Conservation (phyloP, 2,888 invertebrate species). For the Cacoxenus indagator region DNA sequence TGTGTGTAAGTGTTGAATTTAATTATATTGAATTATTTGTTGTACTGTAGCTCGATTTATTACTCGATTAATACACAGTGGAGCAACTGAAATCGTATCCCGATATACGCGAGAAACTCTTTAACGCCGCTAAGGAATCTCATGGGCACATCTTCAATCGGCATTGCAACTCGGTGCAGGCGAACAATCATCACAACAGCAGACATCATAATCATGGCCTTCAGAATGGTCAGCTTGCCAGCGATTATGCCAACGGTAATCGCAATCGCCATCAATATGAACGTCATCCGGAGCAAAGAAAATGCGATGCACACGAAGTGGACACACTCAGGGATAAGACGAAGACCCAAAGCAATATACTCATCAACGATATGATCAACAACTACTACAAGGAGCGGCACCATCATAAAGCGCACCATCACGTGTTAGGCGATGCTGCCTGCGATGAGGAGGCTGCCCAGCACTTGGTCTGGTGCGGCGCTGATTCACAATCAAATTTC, state of each 20-base stretch:
- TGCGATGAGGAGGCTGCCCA: conserved; percentile 71
- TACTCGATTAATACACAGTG: conserved; percentile 73
- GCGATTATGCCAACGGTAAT: conserved; percentile 23
- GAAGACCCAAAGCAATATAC: conserved; percentile 54
- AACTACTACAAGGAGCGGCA: conserved; percentile 60
- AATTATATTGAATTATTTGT: not conserved
- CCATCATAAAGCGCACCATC: conserved; percentile 39
- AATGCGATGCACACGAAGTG: conserved; percentile 8
- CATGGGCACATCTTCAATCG: conserved; percentile 70
- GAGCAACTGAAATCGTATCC: conserved; percentile 81
- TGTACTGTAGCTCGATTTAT: not conserved
- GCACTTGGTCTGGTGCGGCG: conserved; percentile 75
- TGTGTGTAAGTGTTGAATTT: conserved; percentile 75
- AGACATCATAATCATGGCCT: conserved; percentile 13
- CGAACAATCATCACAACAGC: conserved; percentile 70
- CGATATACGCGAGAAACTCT: conserved; percentile 78
- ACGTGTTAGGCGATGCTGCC: conserved; percentile 34
- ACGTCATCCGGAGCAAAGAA: not conserved
- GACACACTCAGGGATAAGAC: conserved; percentile 35
- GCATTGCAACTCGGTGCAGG: conserved; percentile 54
- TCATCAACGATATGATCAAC: conserved; percentile 63
- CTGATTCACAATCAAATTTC: conserved; percentile 78
- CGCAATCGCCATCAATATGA: conserved; percentile 34
- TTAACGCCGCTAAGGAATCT: conserved; percentile 77
- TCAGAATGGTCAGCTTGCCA: conserved; percentile 18